These are phyloP conservation scores for Halictus ligatus DNA, from an alignment of 2,888 invertebrate species.

Conservation along the genomic window DNA sequence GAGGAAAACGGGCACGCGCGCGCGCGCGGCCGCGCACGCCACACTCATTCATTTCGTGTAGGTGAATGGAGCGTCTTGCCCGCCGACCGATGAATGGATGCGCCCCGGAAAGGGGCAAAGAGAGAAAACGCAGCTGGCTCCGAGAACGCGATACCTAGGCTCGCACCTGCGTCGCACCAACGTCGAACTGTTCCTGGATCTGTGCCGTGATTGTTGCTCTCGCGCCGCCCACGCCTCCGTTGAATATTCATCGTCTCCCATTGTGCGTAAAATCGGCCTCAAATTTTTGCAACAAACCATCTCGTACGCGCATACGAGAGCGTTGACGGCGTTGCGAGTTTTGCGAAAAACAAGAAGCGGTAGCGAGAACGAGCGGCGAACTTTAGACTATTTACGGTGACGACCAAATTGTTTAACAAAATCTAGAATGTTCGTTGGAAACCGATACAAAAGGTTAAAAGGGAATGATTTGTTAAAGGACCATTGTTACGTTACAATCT, in stretches of 20 bases:
- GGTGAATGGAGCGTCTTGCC: slow-evolving; percentile 45
- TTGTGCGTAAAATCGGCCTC: background rate
- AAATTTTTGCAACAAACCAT: background rate
- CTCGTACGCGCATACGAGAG: no score
- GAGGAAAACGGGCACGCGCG: slow-evolving; percentile 24
- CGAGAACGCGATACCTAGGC: slow-evolving; percentile 18
- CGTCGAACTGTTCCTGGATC: slow-evolving; percentile 4
- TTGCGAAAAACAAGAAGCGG: no score
- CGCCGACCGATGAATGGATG: slow-evolving; percentile 40
- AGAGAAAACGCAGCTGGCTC: slow-evolving; percentile 30
- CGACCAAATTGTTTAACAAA: no score
- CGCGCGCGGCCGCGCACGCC: slow-evolving; percentile 7
- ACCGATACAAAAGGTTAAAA: no score
- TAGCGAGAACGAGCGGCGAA: no score
- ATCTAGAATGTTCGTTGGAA: no score
- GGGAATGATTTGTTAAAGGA: no score
- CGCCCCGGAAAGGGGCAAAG: background rate
- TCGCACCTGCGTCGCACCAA: slow-evolving; percentile 10
- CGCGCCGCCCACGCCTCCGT: background rate
- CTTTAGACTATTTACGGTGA: no score
- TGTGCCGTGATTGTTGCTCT: background rate
- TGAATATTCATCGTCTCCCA: background rate
- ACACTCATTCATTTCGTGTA: slow-evolving; percentile 36
- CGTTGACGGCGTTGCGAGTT: no score
- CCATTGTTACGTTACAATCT: no score